phyloP scores from a whole-genome alignment of 2,797 vertebrate genomes.

The Echiichthys vipera region DNA sequence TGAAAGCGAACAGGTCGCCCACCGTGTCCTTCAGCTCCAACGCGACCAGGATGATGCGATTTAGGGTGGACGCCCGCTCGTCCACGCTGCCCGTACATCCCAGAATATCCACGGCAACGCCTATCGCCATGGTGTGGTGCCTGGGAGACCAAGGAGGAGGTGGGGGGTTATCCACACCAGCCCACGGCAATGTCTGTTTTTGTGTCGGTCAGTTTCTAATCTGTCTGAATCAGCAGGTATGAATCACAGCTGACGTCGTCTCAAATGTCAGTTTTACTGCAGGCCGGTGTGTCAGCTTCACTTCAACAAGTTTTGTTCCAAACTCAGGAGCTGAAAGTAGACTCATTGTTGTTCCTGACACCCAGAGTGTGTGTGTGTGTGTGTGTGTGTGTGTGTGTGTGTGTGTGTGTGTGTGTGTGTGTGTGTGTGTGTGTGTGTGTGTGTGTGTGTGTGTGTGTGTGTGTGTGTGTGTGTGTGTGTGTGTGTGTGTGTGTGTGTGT shows the following conservation, averaged over 20 bases:
- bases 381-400: too few species aligned
- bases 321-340: too few species aligned
- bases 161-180: not conserved
- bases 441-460: too few species aligned
- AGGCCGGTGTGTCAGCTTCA: not conserved
- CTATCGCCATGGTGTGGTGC: slow-evolving; percentile 95
- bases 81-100: slow-evolving; percentile 94
- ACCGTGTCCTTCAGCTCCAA: slow-evolving; percentile 93
- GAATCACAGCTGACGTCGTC: not conserved
- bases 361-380: too few species aligned
- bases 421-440: too few species aligned
- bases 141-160: slow-evolving; percentile 75
- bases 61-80: slow-evolving; percentile 91
- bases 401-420: too few species aligned
- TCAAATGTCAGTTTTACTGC: not conserved
- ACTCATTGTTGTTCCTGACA: too few species aligned
- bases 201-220: not conserved
- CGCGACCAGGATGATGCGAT: slow-evolving; percentile 94
- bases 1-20: slow-evolving; percentile 97
- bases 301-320: too few species aligned
- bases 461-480: too few species aligned
- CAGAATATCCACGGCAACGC: slow-evolving; percentile 95
- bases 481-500: not conserved
- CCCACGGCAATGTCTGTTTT: not conserved
- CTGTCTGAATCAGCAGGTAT: slow-evolving; percentile 5